Conservation (phyloP, 2,797 vertebrate genomes). For the Octomys mimax region DNA sequence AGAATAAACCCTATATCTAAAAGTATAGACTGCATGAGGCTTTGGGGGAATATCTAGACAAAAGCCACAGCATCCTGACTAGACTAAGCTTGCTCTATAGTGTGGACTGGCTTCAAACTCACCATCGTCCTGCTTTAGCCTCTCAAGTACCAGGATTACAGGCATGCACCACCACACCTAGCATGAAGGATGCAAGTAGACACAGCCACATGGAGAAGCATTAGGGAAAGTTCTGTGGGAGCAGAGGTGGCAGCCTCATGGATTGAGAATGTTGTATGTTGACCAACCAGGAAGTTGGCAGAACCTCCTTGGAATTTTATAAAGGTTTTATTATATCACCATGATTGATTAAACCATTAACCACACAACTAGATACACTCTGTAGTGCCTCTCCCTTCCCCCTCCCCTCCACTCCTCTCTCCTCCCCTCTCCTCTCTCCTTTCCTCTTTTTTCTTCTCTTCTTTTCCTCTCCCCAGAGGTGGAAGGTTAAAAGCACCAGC, state of each 20-base stretch:
- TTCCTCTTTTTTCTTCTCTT: too few species aligned
- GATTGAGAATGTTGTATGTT: background rate
- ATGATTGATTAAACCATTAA: background rate
- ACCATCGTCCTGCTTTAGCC: background rate
- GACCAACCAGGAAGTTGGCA: background rate
- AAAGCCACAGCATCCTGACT: background rate
- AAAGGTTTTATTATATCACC: background rate
- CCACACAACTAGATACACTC: background rate
- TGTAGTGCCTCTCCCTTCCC: background rate
- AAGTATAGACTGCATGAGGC: background rate
- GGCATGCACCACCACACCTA: background rate
- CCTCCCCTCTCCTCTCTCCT: background rate
- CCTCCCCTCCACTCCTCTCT: background rate
- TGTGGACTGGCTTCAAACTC: background rate
- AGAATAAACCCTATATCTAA: background rate
- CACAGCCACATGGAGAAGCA: background rate
- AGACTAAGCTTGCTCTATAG: background rate
- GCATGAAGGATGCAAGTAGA: background rate
- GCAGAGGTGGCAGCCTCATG: background rate
- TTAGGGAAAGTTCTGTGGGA: background rate
- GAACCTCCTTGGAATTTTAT: conserved; percentile 2
- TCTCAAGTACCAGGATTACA: background rate
- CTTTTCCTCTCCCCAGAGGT: background rate
- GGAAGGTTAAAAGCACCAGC: background rate
- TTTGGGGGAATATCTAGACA: background rate